A percentile compares a stretch with the other conserved stretches of the same genome.
Conservation (phyloP, 2,888 invertebrate genomes). For the Lampropteryx suffumata region DNA sequence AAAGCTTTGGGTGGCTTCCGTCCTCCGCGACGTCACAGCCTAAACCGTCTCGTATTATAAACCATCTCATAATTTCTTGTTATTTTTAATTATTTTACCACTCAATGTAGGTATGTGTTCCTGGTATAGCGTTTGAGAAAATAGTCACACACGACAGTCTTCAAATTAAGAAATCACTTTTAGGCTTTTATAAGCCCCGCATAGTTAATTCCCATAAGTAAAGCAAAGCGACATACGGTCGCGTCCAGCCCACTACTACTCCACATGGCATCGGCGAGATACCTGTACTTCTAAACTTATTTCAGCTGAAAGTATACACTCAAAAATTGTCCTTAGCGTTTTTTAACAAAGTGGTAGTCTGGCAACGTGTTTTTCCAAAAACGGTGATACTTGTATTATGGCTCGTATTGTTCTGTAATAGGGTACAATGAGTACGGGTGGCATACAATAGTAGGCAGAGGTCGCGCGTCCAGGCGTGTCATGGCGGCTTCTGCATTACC, state of each 20-base stretch:
- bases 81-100: not conserved
- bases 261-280: not conserved
- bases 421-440: slow-evolving; percentile 11
- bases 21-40: slow-evolving; percentile 10
- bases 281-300: not conserved
- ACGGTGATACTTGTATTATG: slow-evolving; percentile 3
- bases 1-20: slow-evolving; percentile 27
- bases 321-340: not conserved
- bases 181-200: too few relatives aligned
- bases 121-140: not conserved
- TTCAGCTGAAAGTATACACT: not conserved
- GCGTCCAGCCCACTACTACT: not conserved
- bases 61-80: too few relatives aligned
- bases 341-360: not conserved
- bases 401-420: slow-evolving; percentile 12
- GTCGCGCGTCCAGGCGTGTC: slow-evolving; percentile 24
- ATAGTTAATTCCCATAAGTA: too few relatives aligned
- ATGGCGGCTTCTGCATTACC: not conserved
- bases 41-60: not conserved
- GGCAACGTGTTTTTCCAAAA: not conserved
- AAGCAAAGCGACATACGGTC: too few relatives aligned
- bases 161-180: too few relatives aligned
- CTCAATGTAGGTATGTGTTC: too few relatives aligned
- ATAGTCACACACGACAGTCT: not conserved
- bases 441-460: slow-evolving; percentile 37